Evolutionary conservation across 2,888 invertebrate genomes (phyloP), one percentile per base, ranked within the genome.

Genomic region (Patella ulyssiponensis): DNA sequence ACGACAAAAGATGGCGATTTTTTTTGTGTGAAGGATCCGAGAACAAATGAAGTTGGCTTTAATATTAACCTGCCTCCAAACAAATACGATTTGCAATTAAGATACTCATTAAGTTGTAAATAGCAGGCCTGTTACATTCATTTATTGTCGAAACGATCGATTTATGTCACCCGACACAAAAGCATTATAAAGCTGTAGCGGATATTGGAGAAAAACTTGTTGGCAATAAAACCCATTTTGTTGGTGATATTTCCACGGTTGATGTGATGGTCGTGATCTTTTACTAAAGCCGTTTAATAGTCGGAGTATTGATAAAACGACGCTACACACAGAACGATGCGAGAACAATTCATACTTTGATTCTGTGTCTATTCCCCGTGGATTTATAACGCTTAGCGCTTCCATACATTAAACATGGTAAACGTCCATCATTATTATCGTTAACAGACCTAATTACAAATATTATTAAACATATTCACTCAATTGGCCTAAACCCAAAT

Each of bases 61-160:
- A 44, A 44, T 44, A 44, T 44, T 44, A 23, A 64, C 64, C 64
- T 64, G 64, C 23, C 64, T 74, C 14, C 20, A 69, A 74, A 71
- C 75, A 71, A 70, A 71, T 71, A 58, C 76, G 71, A 54, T 71
- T 71, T 71, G 56, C 76, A 76, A 76, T 76, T 76, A 76, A 76
- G 71, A 72, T 58, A 56, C 71, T 76, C 70, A 76, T 76, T 76
- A 71, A 53, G 17, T 71, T 71, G 70, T 52, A 76, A 76, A 71
- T 76, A 56, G 71, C 71, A 52, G 12, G 23, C 58, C 76, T 71
- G 53, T 70, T 70, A 44, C 76, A 64, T 15, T 64, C 20, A 23
- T 23, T 23, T 64, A 64, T 64, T 64, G 64, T 64, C 20, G 5
- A 23, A 14, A 17, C 73, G 27, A 53, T 73, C 54, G 73, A 73